Conservation (phyloP, 30 jellyfish, hydroid and myxozoan genomes). For the Aurelia sp. region DNA sequence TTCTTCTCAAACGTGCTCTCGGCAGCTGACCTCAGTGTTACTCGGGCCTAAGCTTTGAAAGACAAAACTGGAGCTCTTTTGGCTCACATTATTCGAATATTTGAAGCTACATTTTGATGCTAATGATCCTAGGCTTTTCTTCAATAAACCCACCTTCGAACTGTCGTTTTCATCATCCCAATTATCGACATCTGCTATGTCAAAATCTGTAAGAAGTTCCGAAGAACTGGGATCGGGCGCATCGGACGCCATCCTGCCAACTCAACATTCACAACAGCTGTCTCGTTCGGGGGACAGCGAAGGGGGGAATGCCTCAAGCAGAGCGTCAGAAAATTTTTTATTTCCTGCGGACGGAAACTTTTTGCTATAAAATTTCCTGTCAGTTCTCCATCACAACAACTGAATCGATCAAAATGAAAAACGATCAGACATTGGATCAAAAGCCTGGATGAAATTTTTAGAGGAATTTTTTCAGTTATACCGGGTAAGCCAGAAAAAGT, state of each 20-base stretch:
- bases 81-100: slow-evolving; percentile 44
- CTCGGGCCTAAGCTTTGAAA: not conserved
- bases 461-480: too few relatives aligned
- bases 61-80: slow-evolving; percentile 49
- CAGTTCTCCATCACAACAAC: too few relatives aligned
- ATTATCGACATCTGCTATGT: slow-evolving; percentile 93
- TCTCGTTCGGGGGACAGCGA: slow-evolving; percentile 22
- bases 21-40: too few relatives aligned
- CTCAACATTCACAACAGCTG: slow-evolving; percentile 50
- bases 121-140: slow-evolving; percentile 45
- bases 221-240: slow-evolving; percentile 94
- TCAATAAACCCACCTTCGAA: slow-evolving; percentile 88
- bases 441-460: too few relatives aligned
- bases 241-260: slow-evolving; percentile 94
- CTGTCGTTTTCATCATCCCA: slow-evolving; percentile 93
- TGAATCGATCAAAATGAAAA: too few relatives aligned
- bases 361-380: too few relatives aligned
- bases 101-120: slow-evolving; percentile 43
- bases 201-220: slow-evolving; percentile 90
- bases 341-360: too few relatives aligned
- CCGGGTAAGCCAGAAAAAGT: too few relatives aligned
- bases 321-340: too few relatives aligned
- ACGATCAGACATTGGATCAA: too few relatives aligned
- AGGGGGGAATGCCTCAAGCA: too few relatives aligned
- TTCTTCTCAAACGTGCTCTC: too few relatives aligned